These are phyloP conservation scores for Liodrosophila aerea DNA, from an alignment of 2,888 invertebrate genomes.

Conservation along the genomic window DNA sequence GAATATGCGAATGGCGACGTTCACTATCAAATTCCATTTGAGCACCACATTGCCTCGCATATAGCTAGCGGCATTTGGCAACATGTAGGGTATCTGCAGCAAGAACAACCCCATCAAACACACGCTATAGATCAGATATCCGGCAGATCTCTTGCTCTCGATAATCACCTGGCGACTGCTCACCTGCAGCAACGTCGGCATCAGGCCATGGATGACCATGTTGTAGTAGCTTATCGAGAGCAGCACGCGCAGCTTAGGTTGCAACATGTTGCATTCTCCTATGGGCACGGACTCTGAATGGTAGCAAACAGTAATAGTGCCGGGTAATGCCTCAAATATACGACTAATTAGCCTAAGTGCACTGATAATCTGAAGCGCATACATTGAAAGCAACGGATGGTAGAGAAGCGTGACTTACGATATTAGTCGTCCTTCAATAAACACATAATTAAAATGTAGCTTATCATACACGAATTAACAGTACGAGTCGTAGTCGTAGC, in stretches of 20 bases:
- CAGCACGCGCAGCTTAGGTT: slow-evolving; percentile 29
- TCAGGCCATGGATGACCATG: slow-evolving; percentile 35
- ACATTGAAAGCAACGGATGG: too few species aligned
- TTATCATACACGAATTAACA: too few species aligned
- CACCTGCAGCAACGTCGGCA: slow-evolving; percentile 38
- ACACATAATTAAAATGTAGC: not conserved
- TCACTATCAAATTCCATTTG: slow-evolving; percentile 25
- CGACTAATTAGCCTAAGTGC: slow-evolving; percentile 34
- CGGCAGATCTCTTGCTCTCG: slow-evolving; percentile 16
- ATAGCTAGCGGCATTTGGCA: slow-evolving; percentile 26
- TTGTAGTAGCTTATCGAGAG: slow-evolving; percentile 41
- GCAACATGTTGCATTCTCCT: slow-evolving; percentile 49
- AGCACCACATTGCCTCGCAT: slow-evolving; percentile 47
- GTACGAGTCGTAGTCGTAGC: too few species aligned
- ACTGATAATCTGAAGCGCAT: too few species aligned
- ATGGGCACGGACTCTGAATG: not conserved
- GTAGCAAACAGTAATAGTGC: not conserved
- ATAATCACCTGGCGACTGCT: not conserved
- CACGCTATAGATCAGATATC: slow-evolving; percentile 48
- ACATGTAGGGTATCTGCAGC: slow-evolving; percentile 16
- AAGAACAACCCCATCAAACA: slow-evolving; percentile 20
- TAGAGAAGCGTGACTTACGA: too few species aligned
- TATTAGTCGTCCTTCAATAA: too few species aligned
- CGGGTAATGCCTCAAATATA: not conserved
- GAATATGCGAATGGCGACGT: not conserved